These are phyloP conservation scores for Acleris laterana DNA, from an alignment of 2,888 invertebrate genomes.

Conservation along the genomic window DNA sequence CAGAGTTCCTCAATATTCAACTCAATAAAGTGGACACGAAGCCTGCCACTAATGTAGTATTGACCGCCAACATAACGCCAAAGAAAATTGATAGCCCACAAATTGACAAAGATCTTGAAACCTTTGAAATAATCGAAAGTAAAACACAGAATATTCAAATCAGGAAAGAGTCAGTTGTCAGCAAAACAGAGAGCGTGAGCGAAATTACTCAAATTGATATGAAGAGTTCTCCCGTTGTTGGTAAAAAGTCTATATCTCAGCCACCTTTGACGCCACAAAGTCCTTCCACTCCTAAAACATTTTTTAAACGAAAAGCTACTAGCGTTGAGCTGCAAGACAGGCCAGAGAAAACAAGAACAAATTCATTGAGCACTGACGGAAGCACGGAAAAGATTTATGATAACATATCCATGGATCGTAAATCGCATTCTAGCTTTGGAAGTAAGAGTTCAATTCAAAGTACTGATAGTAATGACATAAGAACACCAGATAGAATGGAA, in stretches of 20 bases:
- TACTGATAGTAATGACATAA: slow-evolving; percentile 73
- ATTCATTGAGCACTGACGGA: slow-evolving; percentile 73
- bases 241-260: slow-evolving; percentile 48
- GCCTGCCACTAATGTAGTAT: slow-evolving; percentile 86
- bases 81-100: slow-evolving; percentile 74
- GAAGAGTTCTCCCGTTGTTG: slow-evolving; percentile 56
- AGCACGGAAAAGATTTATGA: slow-evolving; percentile 77
- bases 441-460: slow-evolving; percentile 80
- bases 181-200: slow-evolving; percentile 54
- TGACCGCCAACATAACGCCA: slow-evolving; percentile 85
- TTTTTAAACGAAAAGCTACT: slow-evolving; percentile 81
- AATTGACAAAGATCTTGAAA: slow-evolving; percentile 62
- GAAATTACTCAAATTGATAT: slow-evolving; percentile 56
- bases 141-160: slow-evolving; percentile 51
- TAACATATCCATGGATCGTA: slow-evolving; percentile 75
- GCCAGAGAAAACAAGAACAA: slow-evolving; percentile 68
- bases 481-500: slow-evolving; percentile 70
- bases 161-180: slow-evolving; percentile 59
- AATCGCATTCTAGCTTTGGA: slow-evolving; percentile 78
- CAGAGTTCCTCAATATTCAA: slow-evolving; percentile 89
- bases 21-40: slow-evolving; percentile 88
- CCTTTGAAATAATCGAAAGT: slow-evolving; percentile 55
- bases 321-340: slow-evolving; percentile 82
- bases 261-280: slow-evolving; percentile 60
- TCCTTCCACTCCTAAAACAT: slow-evolving; percentile 75